Percentiles rank a stretch among this genome's conserved stretches.
Evolutionary conservation across 1,140 invertebrate genomes (phyloP).

Genomic region (Bombus huntii): DNA sequence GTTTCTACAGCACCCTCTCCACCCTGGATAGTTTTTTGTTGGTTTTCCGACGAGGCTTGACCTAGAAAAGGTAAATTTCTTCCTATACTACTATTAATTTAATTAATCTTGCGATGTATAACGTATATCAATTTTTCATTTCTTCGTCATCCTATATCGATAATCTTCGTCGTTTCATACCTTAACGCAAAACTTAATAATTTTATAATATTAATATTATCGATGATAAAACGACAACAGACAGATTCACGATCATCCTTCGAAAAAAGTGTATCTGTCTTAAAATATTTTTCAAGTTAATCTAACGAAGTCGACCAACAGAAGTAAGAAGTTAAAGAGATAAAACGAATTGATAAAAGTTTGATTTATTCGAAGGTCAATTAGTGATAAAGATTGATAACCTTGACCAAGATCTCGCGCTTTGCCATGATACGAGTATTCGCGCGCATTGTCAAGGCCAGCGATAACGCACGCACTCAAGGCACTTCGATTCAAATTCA

Average conservation of each 20-base stretch:
- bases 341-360: too few species aligned
- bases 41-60: conserved; percentile 60
- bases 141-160: too few species aligned
- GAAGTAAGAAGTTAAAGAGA: too few species aligned
- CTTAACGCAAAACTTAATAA: too few species aligned
- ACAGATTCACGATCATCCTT: too few species aligned
- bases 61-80: conserved; percentile 42
- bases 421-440: conserved; percentile 84
- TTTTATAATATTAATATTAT: too few species aligned
- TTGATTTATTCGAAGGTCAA: too few species aligned
- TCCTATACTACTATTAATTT: not conserved
- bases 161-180: too few species aligned
- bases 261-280: too few species aligned
- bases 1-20: conserved; percentile 58
- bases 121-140: not conserved
- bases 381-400: not conserved
- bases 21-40: conserved; percentile 59
- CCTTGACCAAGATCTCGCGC: conserved; percentile 69
- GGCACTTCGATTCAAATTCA: conserved; percentile 91
- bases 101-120: not conserved
- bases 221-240: too few species aligned
- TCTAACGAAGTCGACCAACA: too few species aligned
- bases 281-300: too few species aligned
- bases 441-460: conserved; percentile 89
- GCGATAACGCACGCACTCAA: conserved; percentile 92